Base-by-base conservation (phyloP, 1,140 invertebrate species). In the Caenorhabditis inopinata region DNA sequence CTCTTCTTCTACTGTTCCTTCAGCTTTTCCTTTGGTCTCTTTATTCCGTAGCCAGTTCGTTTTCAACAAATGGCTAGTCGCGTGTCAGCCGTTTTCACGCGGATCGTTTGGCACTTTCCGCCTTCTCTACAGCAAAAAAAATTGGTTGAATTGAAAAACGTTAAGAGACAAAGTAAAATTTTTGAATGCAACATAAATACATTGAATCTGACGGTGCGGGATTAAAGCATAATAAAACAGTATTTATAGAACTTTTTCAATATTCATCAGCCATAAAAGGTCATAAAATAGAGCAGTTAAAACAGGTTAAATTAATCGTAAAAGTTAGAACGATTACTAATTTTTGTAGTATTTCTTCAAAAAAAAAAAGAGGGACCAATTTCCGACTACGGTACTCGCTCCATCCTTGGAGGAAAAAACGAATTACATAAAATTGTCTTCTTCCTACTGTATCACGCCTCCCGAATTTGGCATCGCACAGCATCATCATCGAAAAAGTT, bases 11-110 rank as follows among this genome's bases (percentile, higher is more conserved):
- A 5, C 49, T 2, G 9, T 29, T n/a, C 53, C n/a, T 32, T n/a
- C 9, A 32, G 7, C 27, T 42, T 68, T 32, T 68, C 21, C n/a
- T 68, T 38, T 68, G 58, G 58, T 38, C 58, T 38, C 58, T 68
- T 58, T 58, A 32, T 58, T 29, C 58, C 58, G 58, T 68, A 68
- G 58, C 58, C 58, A 68, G 58, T 68, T 68, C 58, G 58, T 38
- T 68, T 68, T 25, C n/a, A 68, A 68, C 58, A 29, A 68, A 68
- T 68, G 58, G 58, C 58, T 38, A 68, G 38, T 68, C 58, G 58
- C 58, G 58, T 68, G 58, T 21, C 53, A 51, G 49, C 49, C 49
- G 51, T 58, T 29, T 58, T 58, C 51, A 58, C 51, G 51, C 51
- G 51, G 5, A 51, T 51, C 49, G 49, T 51, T 51, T 25, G 53